Evolutionary conservation across 1,140 invertebrate genomes (phyloP), one percentile per base, ranked within the genome.

Genomic region (Caerostris darwini): DNA sequence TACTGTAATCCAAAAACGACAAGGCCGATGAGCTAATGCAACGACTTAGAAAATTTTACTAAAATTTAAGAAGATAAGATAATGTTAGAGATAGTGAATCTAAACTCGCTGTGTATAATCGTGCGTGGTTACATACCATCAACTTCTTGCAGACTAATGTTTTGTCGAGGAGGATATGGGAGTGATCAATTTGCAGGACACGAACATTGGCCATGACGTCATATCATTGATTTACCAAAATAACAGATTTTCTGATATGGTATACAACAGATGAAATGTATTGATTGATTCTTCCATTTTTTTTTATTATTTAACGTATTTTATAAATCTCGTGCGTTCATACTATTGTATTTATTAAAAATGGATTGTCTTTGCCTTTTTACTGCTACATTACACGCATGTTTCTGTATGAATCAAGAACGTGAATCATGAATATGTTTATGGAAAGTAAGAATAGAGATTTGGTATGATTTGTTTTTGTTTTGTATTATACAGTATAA

Each of bases 221-320:
- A 91, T 19, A 50, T 61, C 90, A 91, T 91, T 91, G 90, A 91
- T 91, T 91, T 53, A 82, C 82, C 58, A 77, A 91, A 91, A 81
- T 91, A 91, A 81, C 71, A 82, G 57, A 91, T 85, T 85, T 85
- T 50, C 17, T 57, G 83, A 85, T 58, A 85, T 34, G 83, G 83
- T 85, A 85, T 59, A 10, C n/a, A 19, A 5, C 19, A 34, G 56
- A 54, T 34, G 17, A 58, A 50, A 58, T 85, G 56, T 85, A 85
- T 85, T 3, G 83, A 85, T 85, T 50, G 14, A 14, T 50, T 12
- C 8, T 12, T 77, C 3, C 34, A 50, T 50, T 53, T 77, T 77
- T 12, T 77, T 3, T 77, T 53, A 12, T 7, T 71, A 7, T 50
- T 3, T 50, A 50, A 53, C 50, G 53, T 50, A 77, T 5, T 14